A percentile compares a stretch with the other conserved stretches of the same genome.
These are phyloP conservation scores for Cairina moschata DNA, from an alignment of 2,113 vertebrate species.

Conservation along the genomic window DNA sequence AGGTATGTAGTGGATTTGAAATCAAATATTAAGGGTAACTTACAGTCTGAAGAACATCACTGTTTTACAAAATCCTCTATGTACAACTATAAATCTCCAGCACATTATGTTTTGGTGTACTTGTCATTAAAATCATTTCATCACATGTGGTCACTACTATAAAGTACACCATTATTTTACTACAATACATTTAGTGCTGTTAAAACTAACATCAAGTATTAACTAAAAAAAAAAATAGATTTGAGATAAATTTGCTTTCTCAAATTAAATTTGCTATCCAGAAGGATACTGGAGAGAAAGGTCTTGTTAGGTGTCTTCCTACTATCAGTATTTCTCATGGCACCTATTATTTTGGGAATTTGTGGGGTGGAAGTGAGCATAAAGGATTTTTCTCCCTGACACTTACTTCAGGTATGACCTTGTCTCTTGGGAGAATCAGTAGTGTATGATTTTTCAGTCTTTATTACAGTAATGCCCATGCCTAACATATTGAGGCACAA, in stretches of 20 bases:
- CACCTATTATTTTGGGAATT: not conserved
- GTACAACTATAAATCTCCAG: not conserved
- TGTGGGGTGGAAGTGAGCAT: not conserved
- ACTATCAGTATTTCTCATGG: fast-evolving
- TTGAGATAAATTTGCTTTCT: not conserved
- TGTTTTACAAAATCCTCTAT: not conserved
- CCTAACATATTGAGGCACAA: not conserved
- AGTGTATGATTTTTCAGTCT: not conserved
- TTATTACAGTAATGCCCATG: not conserved
- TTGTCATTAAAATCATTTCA: not conserved
- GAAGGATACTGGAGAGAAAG: not conserved
- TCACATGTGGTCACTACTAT: not conserved
- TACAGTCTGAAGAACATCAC: not conserved
- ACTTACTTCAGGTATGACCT: not conserved
- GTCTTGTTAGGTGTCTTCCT: not conserved
- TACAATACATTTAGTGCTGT: not conserved
- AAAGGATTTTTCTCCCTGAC: not conserved
- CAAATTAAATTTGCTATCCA: too few relatives aligned
- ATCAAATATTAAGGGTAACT: not conserved
- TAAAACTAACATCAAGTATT: not conserved
- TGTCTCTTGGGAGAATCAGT: not conserved
- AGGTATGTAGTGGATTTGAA: not conserved
- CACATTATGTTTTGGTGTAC: not conserved
- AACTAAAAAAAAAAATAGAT: not conserved
- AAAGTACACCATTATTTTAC: not conserved